A percentile compares a stretch with the other conserved stretches of the same genome.
Evolutionary conservation across 2,113 vertebrate species (phyloP).

Genomic region (Lonchura striata): DNA sequence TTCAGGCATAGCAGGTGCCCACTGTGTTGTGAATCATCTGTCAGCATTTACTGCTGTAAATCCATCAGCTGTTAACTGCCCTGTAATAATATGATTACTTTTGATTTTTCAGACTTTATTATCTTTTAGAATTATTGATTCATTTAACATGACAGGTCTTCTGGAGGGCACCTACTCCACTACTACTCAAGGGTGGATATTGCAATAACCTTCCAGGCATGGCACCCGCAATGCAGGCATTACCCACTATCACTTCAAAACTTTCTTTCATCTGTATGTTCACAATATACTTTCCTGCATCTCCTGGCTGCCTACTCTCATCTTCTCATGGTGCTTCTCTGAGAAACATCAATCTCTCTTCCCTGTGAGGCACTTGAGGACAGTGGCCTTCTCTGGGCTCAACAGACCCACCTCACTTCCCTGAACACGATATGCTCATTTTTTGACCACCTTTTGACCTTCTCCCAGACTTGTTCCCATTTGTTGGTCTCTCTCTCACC

Average conservation of each 20-base stretch:
- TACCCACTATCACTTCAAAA: background rate
- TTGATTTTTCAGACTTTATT: background rate
- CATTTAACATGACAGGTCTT: background rate
- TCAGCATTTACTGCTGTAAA: background rate
- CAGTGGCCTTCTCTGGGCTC: background rate
- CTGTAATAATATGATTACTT: background rate
- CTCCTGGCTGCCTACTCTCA: background rate
- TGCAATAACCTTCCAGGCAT: background rate
- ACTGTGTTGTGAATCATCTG: background rate
- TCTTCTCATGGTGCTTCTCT: background rate
- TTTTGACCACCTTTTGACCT: background rate
- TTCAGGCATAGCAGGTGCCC: background rate
- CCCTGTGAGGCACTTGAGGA: background rate
- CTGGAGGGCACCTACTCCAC: background rate
- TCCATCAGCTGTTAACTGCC: background rate
- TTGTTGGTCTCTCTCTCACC: background rate
- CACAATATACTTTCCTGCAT: background rate
- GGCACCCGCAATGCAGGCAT: background rate
- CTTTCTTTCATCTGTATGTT: background rate
- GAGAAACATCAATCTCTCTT: background rate
- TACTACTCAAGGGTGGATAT: background rate
- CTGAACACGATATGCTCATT: rapidly evolving
- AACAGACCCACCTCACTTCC: background rate
- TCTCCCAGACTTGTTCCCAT: background rate
- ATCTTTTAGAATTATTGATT: background rate